These are phyloP conservation scores for Philereme transversata DNA, from an alignment of 2,888 invertebrate genomes.

Conservation along the genomic window DNA sequence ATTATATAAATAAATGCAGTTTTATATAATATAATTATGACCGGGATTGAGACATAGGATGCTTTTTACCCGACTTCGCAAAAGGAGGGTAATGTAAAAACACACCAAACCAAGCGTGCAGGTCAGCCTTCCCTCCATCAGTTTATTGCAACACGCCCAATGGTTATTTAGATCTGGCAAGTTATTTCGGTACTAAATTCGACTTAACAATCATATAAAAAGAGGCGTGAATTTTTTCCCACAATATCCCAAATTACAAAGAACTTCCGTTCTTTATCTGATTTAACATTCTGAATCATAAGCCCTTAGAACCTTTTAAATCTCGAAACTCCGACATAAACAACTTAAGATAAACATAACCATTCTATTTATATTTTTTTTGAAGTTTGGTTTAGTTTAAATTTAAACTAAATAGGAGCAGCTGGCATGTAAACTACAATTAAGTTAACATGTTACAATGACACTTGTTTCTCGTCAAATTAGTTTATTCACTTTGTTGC, in stretches of 20 bases:
- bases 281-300: slow-evolving; percentile 5
- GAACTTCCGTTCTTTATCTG: slow-evolving; percentile 14
- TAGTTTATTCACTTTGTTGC: background rate
- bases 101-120: too few species aligned
- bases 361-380: slow-evolving; percentile 16
- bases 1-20: too few species aligned
- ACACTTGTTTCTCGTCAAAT: slow-evolving; percentile 16
- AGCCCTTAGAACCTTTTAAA: slow-evolving; percentile 2
- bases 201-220: too few species aligned
- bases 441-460: slow-evolving; percentile 1
- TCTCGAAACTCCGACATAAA: slow-evolving; percentile 1
- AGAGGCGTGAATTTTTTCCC: background rate
- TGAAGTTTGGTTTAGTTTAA: background rate
- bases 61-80: too few species aligned
- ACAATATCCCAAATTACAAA: slow-evolving; percentile 4
- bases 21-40: too few species aligned
- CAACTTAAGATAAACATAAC: slow-evolving; percentile 22
- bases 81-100: too few species aligned
- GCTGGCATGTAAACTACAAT: slow-evolving; percentile 13
- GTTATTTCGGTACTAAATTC: too few species aligned
- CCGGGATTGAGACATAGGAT: too few species aligned
- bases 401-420: slow-evolving; percentile 20
- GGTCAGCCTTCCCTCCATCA: too few species aligned
- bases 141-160: too few species aligned
- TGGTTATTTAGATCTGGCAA: too few species aligned